Conservation (phyloP, 23 tunicate species). For the Aplidium turbinatum region DNA sequence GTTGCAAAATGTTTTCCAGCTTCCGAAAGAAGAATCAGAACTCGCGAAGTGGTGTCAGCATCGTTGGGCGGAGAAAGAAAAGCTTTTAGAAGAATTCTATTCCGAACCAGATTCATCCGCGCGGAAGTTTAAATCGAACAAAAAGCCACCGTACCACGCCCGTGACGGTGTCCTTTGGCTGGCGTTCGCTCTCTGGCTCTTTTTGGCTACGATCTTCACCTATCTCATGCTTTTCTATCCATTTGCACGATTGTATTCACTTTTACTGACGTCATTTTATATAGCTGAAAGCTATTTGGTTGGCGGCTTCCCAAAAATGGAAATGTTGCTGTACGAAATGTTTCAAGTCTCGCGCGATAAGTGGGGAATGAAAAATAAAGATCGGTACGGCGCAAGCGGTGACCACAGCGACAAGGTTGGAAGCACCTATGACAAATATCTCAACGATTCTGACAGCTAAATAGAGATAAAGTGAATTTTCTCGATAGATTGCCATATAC, state of each 20-base stretch:
- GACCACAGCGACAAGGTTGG: too few relatives aligned
- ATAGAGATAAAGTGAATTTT: too few relatives aligned
- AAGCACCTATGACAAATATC: too few relatives aligned
- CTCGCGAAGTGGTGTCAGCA: constrained; percentile 66
- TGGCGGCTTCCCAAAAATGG: constrained; percentile 82
- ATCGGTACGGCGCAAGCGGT: too few relatives aligned
- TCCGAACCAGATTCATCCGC: constrained; percentile 23
- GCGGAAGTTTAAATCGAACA: constrained; percentile 55
- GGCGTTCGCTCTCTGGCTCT: constrained; percentile 37
- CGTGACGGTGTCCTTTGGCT: constrained; percentile 47
- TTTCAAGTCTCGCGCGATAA: constrained; percentile 19
- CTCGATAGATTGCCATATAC: too few relatives aligned
- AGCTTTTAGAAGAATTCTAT: constrained; percentile 47
- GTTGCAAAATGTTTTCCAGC: constrained; percentile 26
- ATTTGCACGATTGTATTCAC: constrained; percentile 51
- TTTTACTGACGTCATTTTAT: constrained; percentile 44
- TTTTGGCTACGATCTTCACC: constrained; percentile 1
- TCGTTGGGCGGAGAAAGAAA: constrained; percentile 75
- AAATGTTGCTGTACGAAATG: constrained; percentile 69
- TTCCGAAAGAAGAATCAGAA: constrained; percentile 60
- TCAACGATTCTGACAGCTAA: too few relatives aligned
- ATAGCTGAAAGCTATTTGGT: constrained; percentile 28
- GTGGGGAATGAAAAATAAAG: constrained; percentile 19
- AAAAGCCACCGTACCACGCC: constrained; percentile 36
- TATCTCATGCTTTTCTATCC: constrained; percentile 16